Evolutionary conservation across 2,888 invertebrate species (phyloP), one percentile per base, ranked within the genome.

Genomic region (Uloborus plumipes): DNA sequence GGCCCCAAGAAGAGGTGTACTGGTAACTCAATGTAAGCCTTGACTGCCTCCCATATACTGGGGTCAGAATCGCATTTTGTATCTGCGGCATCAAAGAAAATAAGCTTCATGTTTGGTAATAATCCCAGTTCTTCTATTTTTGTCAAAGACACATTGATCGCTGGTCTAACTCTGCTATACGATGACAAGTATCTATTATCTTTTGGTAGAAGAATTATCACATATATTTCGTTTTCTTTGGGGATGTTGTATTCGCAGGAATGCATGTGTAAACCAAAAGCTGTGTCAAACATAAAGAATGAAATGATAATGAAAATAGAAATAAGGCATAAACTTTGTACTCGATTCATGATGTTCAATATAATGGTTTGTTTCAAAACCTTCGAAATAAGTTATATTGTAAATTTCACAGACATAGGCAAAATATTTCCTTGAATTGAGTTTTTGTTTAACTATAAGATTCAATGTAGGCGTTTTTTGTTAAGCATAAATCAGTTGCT

Each of bases 91-190:
- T 26, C 26, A 26, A 4, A 3, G 26, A 26, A 3, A 4, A 3
- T 26, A 26, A 26, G 4, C 26, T 20, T 83, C 74, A 58, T 85
- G 85, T 0, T 20, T 13, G 0, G 70, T 0, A 22, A 84, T 81
- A n/a, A 88, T 58, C 11, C 70, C 15, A 2, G 16, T 15, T 73
- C 18, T 26, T 3, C 92, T 88, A 4, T 91, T 89, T 15, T 89
- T 88, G 31, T 90, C 87, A 15, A 90, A 90, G 94, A 94, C 86
- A 93, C 88, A 83, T 92, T 90, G 3, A 94, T 87, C 0, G 92
- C 92, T 47, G 93, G 92, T 73, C 91, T 88, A 47, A 93, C 92
- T 91, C 94, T 88, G 39, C 58, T 73, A 39, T 87, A 58, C 0
- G 87, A 85, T n/a, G 85, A 70, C 58, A 86, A 84, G 79, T 86